Percentiles rank a stretch among this genome's conserved stretches.
These are phyloP conservation scores for Lophius piscatorius DNA, from an alignment of 2,113 vertebrate species.

Conservation along the genomic window DNA sequence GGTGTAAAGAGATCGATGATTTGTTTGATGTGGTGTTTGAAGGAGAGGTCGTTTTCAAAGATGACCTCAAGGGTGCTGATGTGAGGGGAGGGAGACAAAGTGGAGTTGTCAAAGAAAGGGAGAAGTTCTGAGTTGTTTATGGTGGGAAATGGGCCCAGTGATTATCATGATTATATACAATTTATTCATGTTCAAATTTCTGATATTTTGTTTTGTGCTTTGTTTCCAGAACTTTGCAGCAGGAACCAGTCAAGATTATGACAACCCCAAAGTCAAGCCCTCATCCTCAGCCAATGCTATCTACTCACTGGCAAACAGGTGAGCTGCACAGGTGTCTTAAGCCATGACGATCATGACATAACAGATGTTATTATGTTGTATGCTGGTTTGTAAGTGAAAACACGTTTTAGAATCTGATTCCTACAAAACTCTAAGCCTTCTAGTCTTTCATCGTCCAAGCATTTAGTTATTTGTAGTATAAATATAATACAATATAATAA, in stretches of 20 bases:
- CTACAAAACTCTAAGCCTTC: neutral
- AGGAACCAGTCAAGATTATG: constrained; percentile 80
- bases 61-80: too few relatives aligned
- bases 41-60: too few relatives aligned
- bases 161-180: neutral
- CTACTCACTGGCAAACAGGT: constrained; percentile 92
- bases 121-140: too few relatives aligned
- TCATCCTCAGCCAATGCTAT: constrained; percentile 93
- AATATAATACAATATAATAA: neutral
- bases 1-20: too few relatives aligned
- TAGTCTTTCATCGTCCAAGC: neutral
- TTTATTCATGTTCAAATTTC: neutral
- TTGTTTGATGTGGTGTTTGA: too few relatives aligned
- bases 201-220: constrained; percentile 10
- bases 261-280: constrained; percentile 93
- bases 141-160: too few relatives aligned
- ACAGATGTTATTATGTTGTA: too few relatives aligned
- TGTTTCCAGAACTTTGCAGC: constrained; percentile 82
- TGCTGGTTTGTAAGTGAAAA: too few relatives aligned
- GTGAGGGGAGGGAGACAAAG: too few relatives aligned
- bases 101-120: too few relatives aligned
- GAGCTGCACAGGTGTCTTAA: neutral
- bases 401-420: neutral
- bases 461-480: neutral
- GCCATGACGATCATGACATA: neutral